These are phyloP conservation scores for Myotis findleyi DNA, from an alignment of 2,797 vertebrate genomes.

Conservation along the genomic window DNA sequence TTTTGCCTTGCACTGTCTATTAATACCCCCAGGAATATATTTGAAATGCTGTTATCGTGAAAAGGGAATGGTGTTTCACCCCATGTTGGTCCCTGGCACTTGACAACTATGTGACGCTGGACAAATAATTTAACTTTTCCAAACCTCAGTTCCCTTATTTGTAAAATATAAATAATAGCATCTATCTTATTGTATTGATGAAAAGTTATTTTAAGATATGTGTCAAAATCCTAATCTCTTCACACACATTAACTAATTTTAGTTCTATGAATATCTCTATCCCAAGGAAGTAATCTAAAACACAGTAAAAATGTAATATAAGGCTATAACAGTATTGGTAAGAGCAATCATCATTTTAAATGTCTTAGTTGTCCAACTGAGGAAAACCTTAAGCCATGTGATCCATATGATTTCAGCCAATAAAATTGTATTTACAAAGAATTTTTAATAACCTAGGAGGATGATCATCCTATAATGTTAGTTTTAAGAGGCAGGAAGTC, in stretches of 20 bases:
- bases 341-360: background rate
- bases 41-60: background rate
- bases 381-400: background rate
- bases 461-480: background rate
- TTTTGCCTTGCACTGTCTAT: background rate
- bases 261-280: background rate
- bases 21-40: background rate
- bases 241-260: background rate
- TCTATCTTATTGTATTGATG: background rate
- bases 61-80: background rate
- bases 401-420: background rate
- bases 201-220: constrained; percentile 35
- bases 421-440: constrained; percentile 36
- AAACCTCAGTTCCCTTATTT: constrained; percentile 35
- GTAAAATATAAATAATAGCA: background rate
- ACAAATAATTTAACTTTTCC: background rate
- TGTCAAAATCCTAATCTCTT: constrained; percentile 11
- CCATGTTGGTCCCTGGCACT: background rate
- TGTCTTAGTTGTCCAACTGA: background rate
- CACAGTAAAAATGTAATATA: background rate
- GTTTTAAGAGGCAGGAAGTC: constrained; percentile 22
- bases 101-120: background rate
- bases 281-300: constrained; percentile 11
- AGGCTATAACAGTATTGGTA: background rate
- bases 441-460: constrained; percentile 11